These are phyloP conservation scores for Lycopodina hypogea DNA, from an alignment of 37 sponge, comb jelly and placozoan genomes.

Conservation along the genomic window DNA sequence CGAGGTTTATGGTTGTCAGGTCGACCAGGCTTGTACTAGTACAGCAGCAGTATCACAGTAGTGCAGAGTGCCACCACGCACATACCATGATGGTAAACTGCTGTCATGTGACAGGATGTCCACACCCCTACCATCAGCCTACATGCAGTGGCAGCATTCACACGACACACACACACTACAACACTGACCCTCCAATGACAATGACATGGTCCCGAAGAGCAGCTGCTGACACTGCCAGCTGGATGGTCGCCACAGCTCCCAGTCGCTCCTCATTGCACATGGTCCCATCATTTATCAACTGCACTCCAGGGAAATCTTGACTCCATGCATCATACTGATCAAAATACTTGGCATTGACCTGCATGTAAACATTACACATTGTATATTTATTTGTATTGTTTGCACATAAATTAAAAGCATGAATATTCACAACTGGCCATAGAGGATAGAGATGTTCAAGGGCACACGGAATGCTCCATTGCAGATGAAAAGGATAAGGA, in stretches of 20 bases:
- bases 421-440: background rate
- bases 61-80: no score
- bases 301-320: constrained; percentile 39
- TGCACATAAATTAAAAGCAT: background rate
- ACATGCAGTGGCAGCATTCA: no score
- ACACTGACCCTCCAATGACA: constrained; percentile 75
- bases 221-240: constrained; percentile 38
- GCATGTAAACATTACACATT: no score
- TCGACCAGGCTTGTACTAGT: no score
- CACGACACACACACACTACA: no score
- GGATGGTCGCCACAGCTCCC: constrained; percentile 68
- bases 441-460: background rate
- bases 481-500: no score
- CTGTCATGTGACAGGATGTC: no score
- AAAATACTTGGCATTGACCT: constrained; percentile 58
- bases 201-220: constrained; percentile 41
- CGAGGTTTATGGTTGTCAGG: no score
- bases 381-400: no score
- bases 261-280: constrained; percentile 54
- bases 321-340: constrained; percentile 58
- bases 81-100: no score
- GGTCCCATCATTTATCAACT: constrained; percentile 50
- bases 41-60: no score
- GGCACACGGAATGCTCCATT: background rate
- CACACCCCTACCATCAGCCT: no score